Conservation (phyloP, 2,797 vertebrate genomes). For the Acanthurus lineatus region DNA sequence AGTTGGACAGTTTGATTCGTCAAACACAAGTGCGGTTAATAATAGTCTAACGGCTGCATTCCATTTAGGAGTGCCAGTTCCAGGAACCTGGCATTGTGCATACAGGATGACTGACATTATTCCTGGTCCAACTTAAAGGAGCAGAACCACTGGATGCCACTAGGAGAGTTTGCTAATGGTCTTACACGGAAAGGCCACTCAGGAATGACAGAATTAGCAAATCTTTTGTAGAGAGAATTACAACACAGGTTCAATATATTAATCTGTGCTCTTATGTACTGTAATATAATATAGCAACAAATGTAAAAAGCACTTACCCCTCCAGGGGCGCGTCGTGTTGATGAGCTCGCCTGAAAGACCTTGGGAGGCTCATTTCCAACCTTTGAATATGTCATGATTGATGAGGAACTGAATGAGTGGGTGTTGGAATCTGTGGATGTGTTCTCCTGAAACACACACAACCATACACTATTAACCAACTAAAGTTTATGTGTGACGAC, state of each 20-base stretch:
- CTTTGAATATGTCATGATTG: slow-evolving; percentile 94
- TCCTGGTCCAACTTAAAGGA: slow-evolving; percentile 1
- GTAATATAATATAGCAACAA: slow-evolving; percentile 16
- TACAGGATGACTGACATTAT: not conserved
- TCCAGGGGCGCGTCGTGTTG: slow-evolving; percentile 91
- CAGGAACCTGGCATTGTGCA: not conserved
- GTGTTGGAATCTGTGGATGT: slow-evolving; percentile 81
- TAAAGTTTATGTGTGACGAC: not conserved
- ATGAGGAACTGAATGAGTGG: slow-evolving; percentile 94
- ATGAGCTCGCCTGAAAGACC: slow-evolving; percentile 91
- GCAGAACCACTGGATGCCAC: not conserved
- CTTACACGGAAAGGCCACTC: slow-evolving; percentile 11
- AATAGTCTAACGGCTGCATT: slow-evolving; percentile 13
- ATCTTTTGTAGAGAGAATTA: not conserved
- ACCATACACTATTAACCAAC: slow-evolving; percentile 1
- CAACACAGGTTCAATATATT: not conserved
- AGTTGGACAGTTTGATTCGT: not conserved
- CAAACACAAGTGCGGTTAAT: slow-evolving; percentile 10
- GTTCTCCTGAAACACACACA: slow-evolving; percentile 83
- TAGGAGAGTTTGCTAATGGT: slow-evolving; percentile 1
- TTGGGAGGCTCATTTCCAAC: slow-evolving; percentile 92
- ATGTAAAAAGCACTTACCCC: slow-evolving; percentile 86
- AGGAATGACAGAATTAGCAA: not conserved
- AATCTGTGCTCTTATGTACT: slow-evolving; percentile 15
- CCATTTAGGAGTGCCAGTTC: slow-evolving; percentile 1